These are phyloP conservation scores for Syngnathoides biaculeatus DNA, from an alignment of 2,113 vertebrate genomes.

Conservation along the genomic window DNA sequence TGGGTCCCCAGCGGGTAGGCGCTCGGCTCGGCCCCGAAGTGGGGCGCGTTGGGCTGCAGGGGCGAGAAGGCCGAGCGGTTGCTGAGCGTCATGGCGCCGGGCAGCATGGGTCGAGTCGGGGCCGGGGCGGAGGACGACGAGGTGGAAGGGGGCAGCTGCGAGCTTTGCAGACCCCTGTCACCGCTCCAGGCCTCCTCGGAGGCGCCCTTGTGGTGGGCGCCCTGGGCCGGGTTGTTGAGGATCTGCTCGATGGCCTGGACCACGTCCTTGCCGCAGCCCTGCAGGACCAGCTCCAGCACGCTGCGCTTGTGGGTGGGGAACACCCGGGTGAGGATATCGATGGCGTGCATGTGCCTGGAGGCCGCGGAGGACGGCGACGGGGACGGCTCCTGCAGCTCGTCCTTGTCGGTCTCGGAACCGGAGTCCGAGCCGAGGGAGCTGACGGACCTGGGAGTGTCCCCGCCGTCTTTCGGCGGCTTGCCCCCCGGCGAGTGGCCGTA, in stretches of 20 bases:
- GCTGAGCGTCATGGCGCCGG: conserved; percentile 90
- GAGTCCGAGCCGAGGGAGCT: conserved; percentile 94
- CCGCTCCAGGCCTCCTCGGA: conserved; percentile 83
- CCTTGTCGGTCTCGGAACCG: conserved; percentile 91
- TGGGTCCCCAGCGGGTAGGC: conserved; percentile 88
- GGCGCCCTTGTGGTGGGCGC: conserved; percentile 45
- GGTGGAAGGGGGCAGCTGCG: conserved; percentile 65
- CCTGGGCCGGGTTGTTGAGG: conserved; percentile 85
- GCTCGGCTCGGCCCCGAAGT: conserved; percentile 87
- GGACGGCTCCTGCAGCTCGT: conserved; percentile 81
- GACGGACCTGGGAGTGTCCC: conserved; percentile 83
- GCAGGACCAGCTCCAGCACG: conserved; percentile 93
- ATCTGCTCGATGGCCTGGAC: conserved; percentile 99
- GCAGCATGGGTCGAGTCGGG: conserved; percentile 80
- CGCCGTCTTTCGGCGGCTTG: conserved; percentile 81
- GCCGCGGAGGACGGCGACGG: conserved; percentile 70
- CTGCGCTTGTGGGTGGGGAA: conserved; percentile 95
- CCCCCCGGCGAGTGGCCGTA: conserved; percentile 85
- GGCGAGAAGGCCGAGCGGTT: conserved; percentile 97
- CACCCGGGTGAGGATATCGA: conserved; percentile 94
- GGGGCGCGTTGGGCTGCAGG: conserved; percentile 89
- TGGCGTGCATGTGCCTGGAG: conserved; percentile 90
- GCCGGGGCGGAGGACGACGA: conserved; percentile 53
- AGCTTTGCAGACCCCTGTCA: conserved; percentile 77
- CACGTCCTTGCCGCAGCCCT: conserved; percentile 96